Evolutionary conservation across 2,113 vertebrate species (phyloP).

Genomic region (Macquaria australasica): DNA sequence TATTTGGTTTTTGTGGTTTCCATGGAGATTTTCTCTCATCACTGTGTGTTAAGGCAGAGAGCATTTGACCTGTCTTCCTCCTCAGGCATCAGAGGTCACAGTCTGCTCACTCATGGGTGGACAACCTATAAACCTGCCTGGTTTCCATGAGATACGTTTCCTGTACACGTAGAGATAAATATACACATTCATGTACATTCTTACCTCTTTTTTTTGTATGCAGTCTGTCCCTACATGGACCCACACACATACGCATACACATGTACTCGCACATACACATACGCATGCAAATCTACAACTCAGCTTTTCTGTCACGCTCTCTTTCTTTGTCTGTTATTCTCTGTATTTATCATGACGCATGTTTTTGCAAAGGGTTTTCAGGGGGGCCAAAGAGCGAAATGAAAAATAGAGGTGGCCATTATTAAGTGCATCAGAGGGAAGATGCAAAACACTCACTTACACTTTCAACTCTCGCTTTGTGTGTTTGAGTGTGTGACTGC

Average conservation of each 20-base stretch:
- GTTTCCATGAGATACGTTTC: constrained; percentile 39
- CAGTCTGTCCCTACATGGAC: no score
- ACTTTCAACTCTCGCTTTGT: constrained; percentile 39
- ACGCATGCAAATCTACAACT: not conserved
- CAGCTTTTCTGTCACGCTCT: not conserved
- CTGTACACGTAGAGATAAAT: constrained; percentile 22
- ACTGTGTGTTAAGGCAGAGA: constrained; percentile 41
- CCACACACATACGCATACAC: not conserved
- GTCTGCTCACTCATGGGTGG: constrained; percentile 28
- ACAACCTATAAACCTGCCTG: constrained; percentile 26
- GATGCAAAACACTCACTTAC: constrained; percentile 30
- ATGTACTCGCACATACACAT: not conserved
- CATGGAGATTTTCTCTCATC: constrained; percentile 56
- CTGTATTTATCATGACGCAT: not conserved
- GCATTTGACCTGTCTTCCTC: constrained; percentile 59
- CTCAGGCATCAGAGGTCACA: constrained; percentile 40
- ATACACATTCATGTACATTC: not conserved
- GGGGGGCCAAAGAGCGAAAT: not conserved
- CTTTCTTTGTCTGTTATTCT: constrained; percentile 8
- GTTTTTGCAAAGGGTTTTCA: not conserved
- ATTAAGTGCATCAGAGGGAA: constrained; percentile 16
- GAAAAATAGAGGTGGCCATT: constrained; percentile 10
- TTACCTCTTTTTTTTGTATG: not conserved
- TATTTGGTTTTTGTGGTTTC: constrained; percentile 69
- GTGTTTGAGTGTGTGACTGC: constrained; percentile 68